Conservation (phyloP, 2,888 invertebrate genomes). For the Caenorhabditis virilis region DNA sequence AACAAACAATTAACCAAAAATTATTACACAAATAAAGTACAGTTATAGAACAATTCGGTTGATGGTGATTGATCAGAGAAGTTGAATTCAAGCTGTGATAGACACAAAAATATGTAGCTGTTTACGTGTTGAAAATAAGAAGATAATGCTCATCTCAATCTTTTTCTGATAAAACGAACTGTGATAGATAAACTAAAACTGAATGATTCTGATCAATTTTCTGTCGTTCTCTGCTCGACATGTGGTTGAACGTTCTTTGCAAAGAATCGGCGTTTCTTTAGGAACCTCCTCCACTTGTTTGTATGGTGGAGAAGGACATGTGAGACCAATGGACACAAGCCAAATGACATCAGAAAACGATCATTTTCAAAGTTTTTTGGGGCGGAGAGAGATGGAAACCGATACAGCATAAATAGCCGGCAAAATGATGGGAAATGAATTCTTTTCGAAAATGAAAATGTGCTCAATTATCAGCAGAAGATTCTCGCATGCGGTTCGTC, state of each 20-base stretch:
- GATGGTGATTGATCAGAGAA: too few relatives aligned
- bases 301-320: not conserved
- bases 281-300: not conserved
- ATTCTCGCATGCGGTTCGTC: slow-evolving; percentile 15
- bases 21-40: too few relatives aligned
- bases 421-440: not conserved
- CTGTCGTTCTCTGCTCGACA: not conserved
- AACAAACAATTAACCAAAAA: too few relatives aligned
- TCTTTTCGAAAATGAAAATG: slow-evolving; percentile 10
- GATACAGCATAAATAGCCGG: not conserved
- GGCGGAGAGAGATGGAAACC: not conserved
- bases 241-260: not conserved
- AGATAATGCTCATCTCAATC: too few relatives aligned
- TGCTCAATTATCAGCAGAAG: slow-evolving; percentile 20
- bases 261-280: too few relatives aligned
- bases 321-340: not conserved
- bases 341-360: not conserved
- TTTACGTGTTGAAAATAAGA: too few relatives aligned
- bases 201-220: not conserved
- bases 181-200: too few relatives aligned
- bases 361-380: not conserved
- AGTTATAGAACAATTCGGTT: too few relatives aligned
- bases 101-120: too few relatives aligned
- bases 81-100: too few relatives aligned
- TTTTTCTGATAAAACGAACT: too few relatives aligned